Evolutionary conservation across 2,113 vertebrate species (phyloP).

Genomic region (Parus major): DNA sequence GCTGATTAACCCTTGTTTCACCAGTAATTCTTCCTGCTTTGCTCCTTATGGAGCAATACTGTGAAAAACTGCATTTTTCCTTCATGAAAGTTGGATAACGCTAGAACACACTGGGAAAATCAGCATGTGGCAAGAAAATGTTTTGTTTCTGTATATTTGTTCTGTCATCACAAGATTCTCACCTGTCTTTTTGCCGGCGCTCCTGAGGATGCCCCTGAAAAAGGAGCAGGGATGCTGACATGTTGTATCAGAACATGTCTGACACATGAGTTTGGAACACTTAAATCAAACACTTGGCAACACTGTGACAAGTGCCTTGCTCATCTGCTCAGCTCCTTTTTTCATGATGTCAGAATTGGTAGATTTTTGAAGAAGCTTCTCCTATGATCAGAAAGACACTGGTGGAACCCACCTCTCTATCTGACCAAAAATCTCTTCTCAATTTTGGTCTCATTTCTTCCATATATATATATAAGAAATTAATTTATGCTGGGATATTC

Average conservation of each 20-base stretch:
- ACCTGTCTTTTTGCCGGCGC: accelerated
- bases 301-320: background rate
- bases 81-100: too few species aligned
- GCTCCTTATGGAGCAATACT: background rate
- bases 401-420: background rate
- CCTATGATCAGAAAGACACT: background rate
- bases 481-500: background rate
- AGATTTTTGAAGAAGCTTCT: background rate
- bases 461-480: background rate
- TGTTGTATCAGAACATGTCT: accelerated
- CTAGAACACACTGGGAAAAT: background rate
- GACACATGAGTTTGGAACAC: background rate
- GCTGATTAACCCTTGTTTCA: background rate
- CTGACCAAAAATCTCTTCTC: background rate
- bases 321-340: background rate
- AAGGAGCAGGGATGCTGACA: accelerated
- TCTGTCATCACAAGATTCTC: background rate
- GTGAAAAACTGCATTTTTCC: background rate
- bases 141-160: background rate
- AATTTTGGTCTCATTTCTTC: background rate
- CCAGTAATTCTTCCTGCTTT: background rate
- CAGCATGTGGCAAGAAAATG: too few species aligned
- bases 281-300: accelerated
- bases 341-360: accelerated
- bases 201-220: accelerated